Percentiles rank a stretch among this genome's conserved stretches.
phyloP scores from a whole-genome alignment of 2,797 vertebrate species.

The Paguma larvata region DNA sequence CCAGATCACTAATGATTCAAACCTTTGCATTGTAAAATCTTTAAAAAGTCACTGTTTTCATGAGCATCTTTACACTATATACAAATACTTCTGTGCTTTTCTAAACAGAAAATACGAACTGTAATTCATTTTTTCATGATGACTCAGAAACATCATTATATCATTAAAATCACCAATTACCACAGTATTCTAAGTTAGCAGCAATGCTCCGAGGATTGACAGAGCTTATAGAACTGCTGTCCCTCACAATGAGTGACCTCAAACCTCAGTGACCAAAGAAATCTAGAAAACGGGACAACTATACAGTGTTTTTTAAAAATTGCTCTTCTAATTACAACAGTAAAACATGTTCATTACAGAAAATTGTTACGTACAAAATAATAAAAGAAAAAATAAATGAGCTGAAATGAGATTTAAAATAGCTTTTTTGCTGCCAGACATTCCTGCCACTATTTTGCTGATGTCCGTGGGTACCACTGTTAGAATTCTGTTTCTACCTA shows the following conservation, averaged over 20 bases:
- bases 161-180: background rate
- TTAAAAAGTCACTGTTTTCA: background rate
- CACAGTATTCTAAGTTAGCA: rapidly evolving
- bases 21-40: background rate
- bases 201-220: background rate
- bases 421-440: background rate
- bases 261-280: background rate
- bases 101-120: background rate
- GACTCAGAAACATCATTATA: background rate
- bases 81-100: background rate
- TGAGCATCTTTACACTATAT: background rate
- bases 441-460: background rate
- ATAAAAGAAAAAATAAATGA: background rate
- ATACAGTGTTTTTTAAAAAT: background rate
- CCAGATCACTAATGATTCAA: background rate
- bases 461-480: background rate
- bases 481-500: background rate
- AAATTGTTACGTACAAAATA: background rate
- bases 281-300: background rate
- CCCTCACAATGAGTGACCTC: rapidly evolving
- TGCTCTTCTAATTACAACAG: background rate
- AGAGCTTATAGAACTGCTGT: background rate
- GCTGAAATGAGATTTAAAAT: background rate
- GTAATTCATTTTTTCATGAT: background rate
- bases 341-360: background rate